Evolutionary conservation across 2,113 vertebrate species (phyloP), one percentile per base, ranked within the genome.

Genomic region (Cyphomyrus discorhynchus): DNA sequence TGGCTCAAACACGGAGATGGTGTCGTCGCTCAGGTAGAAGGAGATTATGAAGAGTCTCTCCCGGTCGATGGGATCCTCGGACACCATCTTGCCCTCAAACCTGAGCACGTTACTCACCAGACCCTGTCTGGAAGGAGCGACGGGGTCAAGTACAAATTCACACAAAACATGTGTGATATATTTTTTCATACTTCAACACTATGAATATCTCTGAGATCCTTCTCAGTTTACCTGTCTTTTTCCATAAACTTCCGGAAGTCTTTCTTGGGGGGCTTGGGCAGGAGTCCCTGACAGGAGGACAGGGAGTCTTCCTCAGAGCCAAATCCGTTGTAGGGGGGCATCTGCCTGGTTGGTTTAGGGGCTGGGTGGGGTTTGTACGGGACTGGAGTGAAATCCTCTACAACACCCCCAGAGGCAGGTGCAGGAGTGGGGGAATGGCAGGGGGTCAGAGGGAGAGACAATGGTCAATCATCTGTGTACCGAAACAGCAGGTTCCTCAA

Each of bases 251-350:
- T 97, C 86, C 27, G 94, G 88, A 97, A 95, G 91, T 98, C 95
- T 91, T 95, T 97, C 89, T 90, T 92, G 1, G 93, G 94, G 90
- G 95, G 93, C 88, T 96, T 96, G 90, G 92, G 94, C 90, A 96
- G 35, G 70, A 99, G 92, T 53, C 94, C 49, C 91, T 93, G 92
- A 91, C 97, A 99, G 88, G 95, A 97, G 87, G 93, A 92, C 5
- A 98, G 94, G 4, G 98, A 99, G 94, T 99, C 98, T 92, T 98
- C 98, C 94, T 99, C 98, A 5, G 97, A 97, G 90, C 98, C 97
- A 94, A 98, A 99, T 89, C 98, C 97, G 0, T 93, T 98, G 92
- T 98, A 98, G 82, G 97, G 97, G 94, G 98, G 97, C 92, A 97
- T 19, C 0, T 56, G 91, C 92, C 91, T 96, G 89, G 92, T 92